Conservation (phyloP, 2,113 vertebrate genomes). For the Emydocephalus ijimae region DNA sequence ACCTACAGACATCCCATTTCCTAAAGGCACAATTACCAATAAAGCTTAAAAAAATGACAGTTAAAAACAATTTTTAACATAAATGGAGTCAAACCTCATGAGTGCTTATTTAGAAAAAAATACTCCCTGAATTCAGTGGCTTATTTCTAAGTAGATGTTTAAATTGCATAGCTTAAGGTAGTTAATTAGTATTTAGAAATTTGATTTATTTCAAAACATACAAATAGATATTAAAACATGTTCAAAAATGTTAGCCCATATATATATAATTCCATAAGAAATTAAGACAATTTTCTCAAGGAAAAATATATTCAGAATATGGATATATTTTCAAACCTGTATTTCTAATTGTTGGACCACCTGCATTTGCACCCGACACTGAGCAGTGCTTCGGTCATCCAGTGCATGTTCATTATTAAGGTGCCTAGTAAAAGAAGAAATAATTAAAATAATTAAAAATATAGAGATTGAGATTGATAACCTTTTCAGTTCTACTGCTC, state of each 20-base stretch:
- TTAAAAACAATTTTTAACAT: background rate
- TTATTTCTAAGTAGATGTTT: background rate
- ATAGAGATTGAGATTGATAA: constrained; percentile 1
- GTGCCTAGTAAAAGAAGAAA: constrained; percentile 79
- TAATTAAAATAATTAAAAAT: constrained; percentile 10
- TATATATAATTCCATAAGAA: background rate
- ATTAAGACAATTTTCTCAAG: constrained; percentile 26
- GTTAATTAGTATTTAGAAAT: background rate
- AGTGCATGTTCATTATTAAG: constrained; percentile 97
- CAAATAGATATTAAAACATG: constrained; percentile 13
- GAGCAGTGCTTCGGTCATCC: constrained; percentile 96
- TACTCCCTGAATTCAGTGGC: background rate
- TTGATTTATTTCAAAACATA: constrained; percentile 44
- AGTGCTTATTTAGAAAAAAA: background rate
- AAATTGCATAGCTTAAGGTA: background rate
- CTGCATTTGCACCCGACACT: constrained; percentile 98
- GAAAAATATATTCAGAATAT: constrained; percentile 20
- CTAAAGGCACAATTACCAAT: background rate
- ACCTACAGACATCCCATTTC: background rate
- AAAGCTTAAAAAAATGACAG: background rate
- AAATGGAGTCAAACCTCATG: background rate
- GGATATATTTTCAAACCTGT: constrained; percentile 79
- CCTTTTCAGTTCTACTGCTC: background rate
- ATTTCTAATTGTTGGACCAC: constrained; percentile 98
- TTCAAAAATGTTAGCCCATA: background rate